phyloP scores from a whole-genome alignment of 2,113 vertebrate genomes.

The Halichoerus grypus region DNA sequence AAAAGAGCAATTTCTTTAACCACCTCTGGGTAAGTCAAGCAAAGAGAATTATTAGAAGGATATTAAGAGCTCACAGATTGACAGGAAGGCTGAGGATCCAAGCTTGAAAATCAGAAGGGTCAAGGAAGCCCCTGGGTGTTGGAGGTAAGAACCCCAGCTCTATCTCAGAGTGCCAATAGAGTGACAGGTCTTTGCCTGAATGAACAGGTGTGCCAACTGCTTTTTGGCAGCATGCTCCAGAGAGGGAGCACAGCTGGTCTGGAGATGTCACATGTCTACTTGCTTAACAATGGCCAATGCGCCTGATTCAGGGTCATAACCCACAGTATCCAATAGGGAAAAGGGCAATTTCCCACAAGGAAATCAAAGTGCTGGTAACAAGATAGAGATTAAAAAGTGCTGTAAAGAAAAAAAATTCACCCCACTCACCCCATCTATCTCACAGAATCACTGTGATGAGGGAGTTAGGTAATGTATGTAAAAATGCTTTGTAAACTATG shows the following conservation, averaged over 20 bases:
- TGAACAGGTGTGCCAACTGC: background rate
- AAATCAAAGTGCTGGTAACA: background rate
- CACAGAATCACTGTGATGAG: background rate
- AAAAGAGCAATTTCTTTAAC: background rate
- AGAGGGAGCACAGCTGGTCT: background rate
- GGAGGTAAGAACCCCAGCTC: background rate
- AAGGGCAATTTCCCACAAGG: background rate
- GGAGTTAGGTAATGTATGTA: background rate
- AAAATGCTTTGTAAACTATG: background rate
- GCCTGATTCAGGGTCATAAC: background rate
- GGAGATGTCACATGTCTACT: too few species aligned
- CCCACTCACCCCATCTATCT: background rate
- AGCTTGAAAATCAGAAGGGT: background rate
- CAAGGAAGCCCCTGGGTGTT: background rate
- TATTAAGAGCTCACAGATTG: background rate
- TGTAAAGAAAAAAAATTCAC: background rate
- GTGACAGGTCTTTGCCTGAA: background rate
- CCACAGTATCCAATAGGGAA: too few species aligned
- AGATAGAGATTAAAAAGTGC: background rate
- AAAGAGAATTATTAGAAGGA: conserved; percentile 5
- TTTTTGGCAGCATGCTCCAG: background rate
- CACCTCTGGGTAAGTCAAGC: background rate
- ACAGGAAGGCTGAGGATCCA: background rate
- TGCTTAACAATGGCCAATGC: too few species aligned
- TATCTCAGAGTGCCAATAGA: accelerated